Evolutionary conservation across 23 tunicate species (phyloP), one percentile per base, ranked within the genome.

Genomic region (Trididemnum clinides): DNA sequence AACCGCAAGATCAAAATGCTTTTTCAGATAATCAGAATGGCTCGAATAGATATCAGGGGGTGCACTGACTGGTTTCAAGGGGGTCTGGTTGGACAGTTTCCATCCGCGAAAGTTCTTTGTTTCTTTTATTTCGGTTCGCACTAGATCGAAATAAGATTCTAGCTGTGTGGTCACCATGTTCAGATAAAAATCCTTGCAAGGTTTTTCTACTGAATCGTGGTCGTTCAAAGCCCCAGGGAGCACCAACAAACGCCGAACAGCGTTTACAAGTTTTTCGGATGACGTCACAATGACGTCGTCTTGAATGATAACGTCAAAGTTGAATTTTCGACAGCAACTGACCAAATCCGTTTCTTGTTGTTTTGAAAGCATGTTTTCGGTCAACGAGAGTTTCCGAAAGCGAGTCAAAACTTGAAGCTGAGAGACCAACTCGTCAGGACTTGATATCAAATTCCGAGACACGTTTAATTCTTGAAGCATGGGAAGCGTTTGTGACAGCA

Each of bases 291-390:
- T 28, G 29, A 49, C 75, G 29, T 22, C 51, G 7, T 82, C 65
- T 26, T 21, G 26, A 82, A 64, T 64, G 7, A 64, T 6, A 37
- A 82, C 76, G 1, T 59, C 28, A 20, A 82, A 33, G 21, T 39
- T 58, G 23, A 5, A 33, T 20, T 58, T 21, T 31, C 27, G 34
- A 25, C 33, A 20, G 19, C 64, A 38, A 5, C 12, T 25, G 2
- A 63, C 18, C 6, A 58, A 34, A 4, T 5, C 19, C 23, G 15
- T 35, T 73, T 85, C 82, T 57, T 85, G 88, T 2, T 70, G 63
- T 28, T 72, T 51, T 28, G 79, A 44, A 6, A 90, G 29, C 34
- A 88, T 69, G 65, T 90, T 90, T 31, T 80, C 90, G 0, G 80
- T 30, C n/a, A 90, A 69, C 0, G 23, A 23, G 7, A 87, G 49